phyloP scores from a whole-genome alignment of 2,888 invertebrate species.

The Brachyptera risi region DNA sequence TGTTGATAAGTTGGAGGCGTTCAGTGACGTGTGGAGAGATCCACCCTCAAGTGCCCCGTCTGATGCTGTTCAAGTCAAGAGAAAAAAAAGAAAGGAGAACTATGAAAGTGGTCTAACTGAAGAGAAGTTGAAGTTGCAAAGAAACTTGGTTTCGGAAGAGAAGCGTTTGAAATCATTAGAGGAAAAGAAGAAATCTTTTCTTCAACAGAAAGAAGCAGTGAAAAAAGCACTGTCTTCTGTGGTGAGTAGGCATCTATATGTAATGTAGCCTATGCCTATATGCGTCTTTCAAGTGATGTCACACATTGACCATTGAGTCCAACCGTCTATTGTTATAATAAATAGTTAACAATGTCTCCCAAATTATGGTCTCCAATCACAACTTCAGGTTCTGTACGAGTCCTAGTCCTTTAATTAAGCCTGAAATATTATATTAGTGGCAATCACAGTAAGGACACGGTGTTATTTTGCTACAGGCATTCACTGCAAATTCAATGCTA shows the following conservation, averaged over 20 bases:
- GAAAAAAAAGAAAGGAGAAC: not conserved
- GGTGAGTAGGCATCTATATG: constrained; percentile 47
- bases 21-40: constrained; percentile 41
- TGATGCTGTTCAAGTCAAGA: not conserved
- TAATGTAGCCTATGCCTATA: too few species aligned
- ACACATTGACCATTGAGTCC: too few species aligned
- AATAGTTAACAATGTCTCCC: too few species aligned
- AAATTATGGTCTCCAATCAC: too few species aligned
- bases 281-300: too few species aligned
- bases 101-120: not conserved
- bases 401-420: too few species aligned
- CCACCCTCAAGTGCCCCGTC: not conserved
- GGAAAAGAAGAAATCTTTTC: constrained; percentile 59
- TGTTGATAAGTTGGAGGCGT: constrained; percentile 23
- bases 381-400: too few species aligned
- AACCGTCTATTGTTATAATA: too few species aligned
- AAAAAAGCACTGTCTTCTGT: constrained; percentile 59
- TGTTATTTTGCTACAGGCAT: too few species aligned
- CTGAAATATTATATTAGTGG: too few species aligned
- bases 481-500: too few species aligned
- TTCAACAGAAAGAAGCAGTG: constrained; percentile 59
- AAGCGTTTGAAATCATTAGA: constrained; percentile 65
- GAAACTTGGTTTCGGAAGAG: constrained; percentile 50
- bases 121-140: not conserved
- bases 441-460: too few species aligned